A percentile compares a stretch with the other conserved stretches of the same genome.
Conservation (phyloP, 2,888 invertebrate genomes). For the Pelosia muscerda region DNA sequence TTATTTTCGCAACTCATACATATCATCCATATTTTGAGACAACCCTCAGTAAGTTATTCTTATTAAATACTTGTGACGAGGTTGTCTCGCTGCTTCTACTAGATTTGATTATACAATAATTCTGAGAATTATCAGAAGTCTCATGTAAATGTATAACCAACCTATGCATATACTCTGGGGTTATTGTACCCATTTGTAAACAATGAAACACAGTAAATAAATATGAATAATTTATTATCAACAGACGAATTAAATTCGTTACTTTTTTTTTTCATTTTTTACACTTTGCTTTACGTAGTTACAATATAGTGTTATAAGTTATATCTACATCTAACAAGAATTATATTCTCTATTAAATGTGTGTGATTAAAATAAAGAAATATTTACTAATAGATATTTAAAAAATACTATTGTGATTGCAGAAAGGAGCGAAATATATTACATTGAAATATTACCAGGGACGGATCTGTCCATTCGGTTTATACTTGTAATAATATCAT, state of each 20-base stretch:
- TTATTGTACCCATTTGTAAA: background rate
- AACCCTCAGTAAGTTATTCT: no score
- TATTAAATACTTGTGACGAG: no score
- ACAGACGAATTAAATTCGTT: constrained; percentile 79
- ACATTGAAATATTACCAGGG: background rate
- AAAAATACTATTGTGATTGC: background rate
- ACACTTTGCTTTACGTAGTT: constrained; percentile 42
- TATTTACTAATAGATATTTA: constrained; percentile 22
- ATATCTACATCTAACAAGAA: constrained; percentile 25
- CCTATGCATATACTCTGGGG: background rate
- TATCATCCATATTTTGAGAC: no score
- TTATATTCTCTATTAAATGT: background rate
- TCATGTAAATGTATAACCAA: no score
- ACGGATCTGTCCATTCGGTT: background rate
- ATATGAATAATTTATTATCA: constrained; percentile 74
- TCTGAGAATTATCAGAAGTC: no score
- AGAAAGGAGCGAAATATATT: background rate
- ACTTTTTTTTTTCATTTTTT: constrained; percentile 54
- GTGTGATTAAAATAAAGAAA: constrained; percentile 16
- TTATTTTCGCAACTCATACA: no score
- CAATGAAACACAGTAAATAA: constrained; percentile 19
- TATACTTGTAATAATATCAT: no score
- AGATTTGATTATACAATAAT: no score
- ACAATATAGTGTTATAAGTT: constrained; percentile 42
- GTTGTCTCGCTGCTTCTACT: no score